These are phyloP conservation scores for Acanthis flammea DNA, from an alignment of 2,797 vertebrate genomes.

Conservation along the genomic window DNA sequence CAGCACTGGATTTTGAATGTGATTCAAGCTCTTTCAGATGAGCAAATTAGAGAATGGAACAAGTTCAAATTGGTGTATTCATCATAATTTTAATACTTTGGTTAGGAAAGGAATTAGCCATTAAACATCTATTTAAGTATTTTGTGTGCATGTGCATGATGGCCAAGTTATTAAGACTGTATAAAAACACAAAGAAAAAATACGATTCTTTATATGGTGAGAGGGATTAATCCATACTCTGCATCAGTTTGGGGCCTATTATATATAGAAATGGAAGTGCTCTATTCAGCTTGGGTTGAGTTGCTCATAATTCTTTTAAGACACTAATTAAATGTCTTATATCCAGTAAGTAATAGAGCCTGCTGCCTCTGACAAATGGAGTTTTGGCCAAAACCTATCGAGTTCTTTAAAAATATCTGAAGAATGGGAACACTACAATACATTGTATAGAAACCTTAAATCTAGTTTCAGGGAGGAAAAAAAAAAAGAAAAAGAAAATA, in stretches of 20 bases:
- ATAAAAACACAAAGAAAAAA: constrained; percentile 17
- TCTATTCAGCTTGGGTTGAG: constrained; percentile 38
- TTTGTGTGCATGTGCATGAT: not conserved
- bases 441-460: constrained; percentile 43
- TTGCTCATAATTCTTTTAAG: constrained; percentile 58
- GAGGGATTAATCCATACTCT: constrained; percentile 1
- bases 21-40: not conserved
- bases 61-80: not conserved
- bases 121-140: not conserved
- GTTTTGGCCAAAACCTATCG: constrained; percentile 11
- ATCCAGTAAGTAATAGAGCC: constrained; percentile 37
- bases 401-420: constrained; percentile 30
- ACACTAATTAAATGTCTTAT: constrained; percentile 60
- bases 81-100: not conserved
- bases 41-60: not conserved
- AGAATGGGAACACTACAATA: constrained; percentile 25
- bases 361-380: constrained; percentile 45
- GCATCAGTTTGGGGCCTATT: constrained; percentile 13
- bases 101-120: not conserved
- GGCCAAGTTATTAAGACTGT: not conserved
- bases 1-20: not conserved
- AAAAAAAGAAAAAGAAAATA: not conserved
- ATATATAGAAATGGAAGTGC: constrained; percentile 17
- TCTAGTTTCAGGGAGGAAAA: not conserved
- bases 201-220: not conserved